Evolutionary conservation across 2,888 invertebrate species (phyloP).

Genomic region (Micoletzkya japonica): DNA sequence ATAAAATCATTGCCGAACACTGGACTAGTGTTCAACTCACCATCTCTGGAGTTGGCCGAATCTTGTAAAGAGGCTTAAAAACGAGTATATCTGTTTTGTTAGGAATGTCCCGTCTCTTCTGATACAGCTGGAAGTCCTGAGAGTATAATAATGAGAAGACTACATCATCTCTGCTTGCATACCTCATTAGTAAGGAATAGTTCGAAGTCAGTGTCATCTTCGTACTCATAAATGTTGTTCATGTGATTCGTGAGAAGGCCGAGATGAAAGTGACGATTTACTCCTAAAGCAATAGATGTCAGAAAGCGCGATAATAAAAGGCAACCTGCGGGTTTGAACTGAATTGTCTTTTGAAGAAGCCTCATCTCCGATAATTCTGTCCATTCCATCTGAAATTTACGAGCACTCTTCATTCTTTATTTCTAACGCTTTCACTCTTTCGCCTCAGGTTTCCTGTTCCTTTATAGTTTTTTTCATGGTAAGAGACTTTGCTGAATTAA

Average conservation of each 20-base stretch:
- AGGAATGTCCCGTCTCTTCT: constrained; percentile 25
- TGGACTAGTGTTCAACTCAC: constrained; percentile 1
- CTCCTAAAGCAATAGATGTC: too few species aligned
- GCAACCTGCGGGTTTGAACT: constrained; percentile 32
- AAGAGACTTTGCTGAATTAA: too few species aligned
- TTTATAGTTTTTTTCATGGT: too few species aligned
- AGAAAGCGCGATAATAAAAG: not conserved
- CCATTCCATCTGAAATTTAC: constrained; percentile 28
- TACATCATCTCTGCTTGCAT: not conserved
- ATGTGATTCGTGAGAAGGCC: constrained; percentile 27
- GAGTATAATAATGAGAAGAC: not conserved
- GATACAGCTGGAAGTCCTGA: constrained; percentile 23
- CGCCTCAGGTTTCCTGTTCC: too few species aligned
- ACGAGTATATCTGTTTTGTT: constrained; percentile 26
- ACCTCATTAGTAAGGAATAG: constrained; percentile 26
- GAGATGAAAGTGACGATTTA: constrained; percentile 29
- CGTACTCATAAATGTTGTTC: constrained; percentile 35
- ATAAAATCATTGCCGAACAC: not conserved
- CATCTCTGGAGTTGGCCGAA: constrained; percentile 31
- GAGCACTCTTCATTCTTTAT: constrained; percentile 1
- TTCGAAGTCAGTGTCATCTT: constrained; percentile 30
- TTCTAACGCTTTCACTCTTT: not conserved
- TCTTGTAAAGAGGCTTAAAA: constrained; percentile 31
- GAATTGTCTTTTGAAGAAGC: constrained; percentile 28
- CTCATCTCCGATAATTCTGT: constrained; percentile 29